Conservation (phyloP, 2,797 vertebrate species). For the Acomys russatus region DNA sequence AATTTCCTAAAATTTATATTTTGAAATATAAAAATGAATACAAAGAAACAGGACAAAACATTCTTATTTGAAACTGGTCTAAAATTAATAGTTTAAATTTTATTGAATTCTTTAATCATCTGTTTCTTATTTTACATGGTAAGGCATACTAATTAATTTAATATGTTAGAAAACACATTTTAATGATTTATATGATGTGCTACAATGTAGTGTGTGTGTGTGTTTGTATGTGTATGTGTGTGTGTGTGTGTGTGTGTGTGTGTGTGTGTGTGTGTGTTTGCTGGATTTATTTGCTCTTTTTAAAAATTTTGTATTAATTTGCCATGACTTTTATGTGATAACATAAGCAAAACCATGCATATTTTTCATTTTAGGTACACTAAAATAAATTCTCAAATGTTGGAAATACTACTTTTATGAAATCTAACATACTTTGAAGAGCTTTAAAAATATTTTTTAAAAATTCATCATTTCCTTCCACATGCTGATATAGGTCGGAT, state of each 20-base stretch:
- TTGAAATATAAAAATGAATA: background rate
- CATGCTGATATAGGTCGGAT: background rate
- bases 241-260: background rate
- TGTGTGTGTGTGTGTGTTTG: background rate
- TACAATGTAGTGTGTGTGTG: background rate
- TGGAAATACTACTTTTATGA: background rate
- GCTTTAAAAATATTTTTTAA: background rate
- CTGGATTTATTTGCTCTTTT: background rate
- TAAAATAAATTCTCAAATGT: background rate
- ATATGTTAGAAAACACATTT: background rate
- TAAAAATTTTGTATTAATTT: slow-evolving; percentile 41
- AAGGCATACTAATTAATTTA: background rate
- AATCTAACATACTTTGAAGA: background rate
- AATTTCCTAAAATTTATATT: slow-evolving; percentile 22
- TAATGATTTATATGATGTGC: background rate
- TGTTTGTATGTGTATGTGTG: too few relatives aligned
- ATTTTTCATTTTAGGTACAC: background rate
- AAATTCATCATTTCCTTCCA: slow-evolving; percentile 39
- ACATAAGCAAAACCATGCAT: background rate
- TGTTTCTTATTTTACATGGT: background rate
- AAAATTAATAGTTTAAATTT: slow-evolving; percentile 4
- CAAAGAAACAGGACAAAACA: background rate
- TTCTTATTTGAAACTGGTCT: background rate
- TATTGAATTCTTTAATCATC: slow-evolving; percentile 23
- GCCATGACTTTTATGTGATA: background rate